Percentiles rank a stretch among this genome's conserved stretches.
These are phyloP conservation scores for Drosophila mimica DNA, from an alignment of 2,888 invertebrate genomes.

Conservation along the genomic window DNA sequence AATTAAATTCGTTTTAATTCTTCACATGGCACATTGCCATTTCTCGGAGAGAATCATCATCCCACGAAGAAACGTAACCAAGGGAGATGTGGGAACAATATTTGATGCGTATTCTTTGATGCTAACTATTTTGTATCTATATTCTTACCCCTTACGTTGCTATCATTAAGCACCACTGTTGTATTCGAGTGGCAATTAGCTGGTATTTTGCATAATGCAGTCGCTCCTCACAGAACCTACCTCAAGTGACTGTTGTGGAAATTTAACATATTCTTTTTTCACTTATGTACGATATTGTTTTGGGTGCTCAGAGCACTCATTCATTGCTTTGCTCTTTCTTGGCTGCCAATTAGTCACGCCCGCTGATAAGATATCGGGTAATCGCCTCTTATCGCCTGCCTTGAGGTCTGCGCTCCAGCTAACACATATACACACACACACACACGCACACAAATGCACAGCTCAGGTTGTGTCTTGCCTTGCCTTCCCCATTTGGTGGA, in stretches of 20 bases:
- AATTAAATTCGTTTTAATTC: not conserved
- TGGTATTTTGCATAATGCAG: conserved; percentile 43
- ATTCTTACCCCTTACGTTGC: not conserved
- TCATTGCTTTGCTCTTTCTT: conserved; percentile 37
- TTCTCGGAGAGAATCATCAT: not conserved
- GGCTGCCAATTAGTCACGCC: conserved; percentile 73
- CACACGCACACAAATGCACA: not conserved
- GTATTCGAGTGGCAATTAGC: conserved; percentile 7
- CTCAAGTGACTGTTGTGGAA: conserved; percentile 47
- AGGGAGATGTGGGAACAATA: not conserved
- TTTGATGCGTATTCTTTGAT: not conserved
- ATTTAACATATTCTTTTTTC: conserved; percentile 28
- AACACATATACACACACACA: not conserved
- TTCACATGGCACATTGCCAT: not conserved
- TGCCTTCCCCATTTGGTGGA: conserved; percentile 26
- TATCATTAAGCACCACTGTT: not conserved
- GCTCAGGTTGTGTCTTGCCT: conserved; percentile 5
- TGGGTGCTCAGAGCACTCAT: conserved; percentile 16
- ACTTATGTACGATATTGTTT: conserved; percentile 40
- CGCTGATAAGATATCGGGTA: conserved; percentile 70
- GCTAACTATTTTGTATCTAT: not conserved
- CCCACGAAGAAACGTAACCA: not conserved
- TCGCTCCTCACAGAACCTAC: conserved; percentile 55
- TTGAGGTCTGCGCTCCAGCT: conserved; percentile 46
- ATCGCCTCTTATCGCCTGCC: conserved; percentile 72